Evolutionary conservation across 2,113 vertebrate species (phyloP).

Genomic region (Microcebus jonahi): DNA sequence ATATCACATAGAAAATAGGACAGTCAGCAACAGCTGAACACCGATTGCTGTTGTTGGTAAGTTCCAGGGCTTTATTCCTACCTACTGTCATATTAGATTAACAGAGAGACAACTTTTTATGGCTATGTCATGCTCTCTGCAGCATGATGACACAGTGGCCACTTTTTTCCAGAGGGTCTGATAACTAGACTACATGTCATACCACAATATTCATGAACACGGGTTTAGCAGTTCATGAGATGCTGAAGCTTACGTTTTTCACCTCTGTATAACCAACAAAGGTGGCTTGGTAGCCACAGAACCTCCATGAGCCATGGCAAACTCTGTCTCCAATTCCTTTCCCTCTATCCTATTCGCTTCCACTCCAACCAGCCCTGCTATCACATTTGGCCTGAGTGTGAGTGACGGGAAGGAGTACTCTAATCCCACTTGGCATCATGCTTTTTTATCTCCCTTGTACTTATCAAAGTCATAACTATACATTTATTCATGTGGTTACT

Average conservation of each 20-base stretch:
- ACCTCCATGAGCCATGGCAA: not conserved
- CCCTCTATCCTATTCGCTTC: not conserved
- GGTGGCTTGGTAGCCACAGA: not conserved
- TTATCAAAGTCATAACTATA: conserved; percentile 27
- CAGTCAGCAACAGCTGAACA: not conserved
- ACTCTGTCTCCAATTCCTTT: not conserved
- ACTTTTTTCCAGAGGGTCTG: not conserved
- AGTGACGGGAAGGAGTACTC: not conserved
- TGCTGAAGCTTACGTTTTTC: not conserved
- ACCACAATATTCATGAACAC: not conserved
- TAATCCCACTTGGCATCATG: not conserved
- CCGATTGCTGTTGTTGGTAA: not conserved
- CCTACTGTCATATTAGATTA: not conserved
- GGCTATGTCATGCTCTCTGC: not conserved
- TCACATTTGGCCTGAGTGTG: not conserved
- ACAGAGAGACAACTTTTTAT: not conserved
- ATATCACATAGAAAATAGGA: not conserved
- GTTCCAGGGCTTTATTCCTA: not conserved
- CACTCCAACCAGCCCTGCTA: not conserved
- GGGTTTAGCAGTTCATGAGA: not conserved
- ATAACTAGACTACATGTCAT: not conserved
- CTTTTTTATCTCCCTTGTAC: conserved; percentile 12
- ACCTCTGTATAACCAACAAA: not conserved
- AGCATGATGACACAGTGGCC: not conserved
- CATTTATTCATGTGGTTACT: not conserved